These are phyloP conservation scores for Lymantria monacha DNA, from an alignment of 2,888 invertebrate species.

Conservation along the genomic window DNA sequence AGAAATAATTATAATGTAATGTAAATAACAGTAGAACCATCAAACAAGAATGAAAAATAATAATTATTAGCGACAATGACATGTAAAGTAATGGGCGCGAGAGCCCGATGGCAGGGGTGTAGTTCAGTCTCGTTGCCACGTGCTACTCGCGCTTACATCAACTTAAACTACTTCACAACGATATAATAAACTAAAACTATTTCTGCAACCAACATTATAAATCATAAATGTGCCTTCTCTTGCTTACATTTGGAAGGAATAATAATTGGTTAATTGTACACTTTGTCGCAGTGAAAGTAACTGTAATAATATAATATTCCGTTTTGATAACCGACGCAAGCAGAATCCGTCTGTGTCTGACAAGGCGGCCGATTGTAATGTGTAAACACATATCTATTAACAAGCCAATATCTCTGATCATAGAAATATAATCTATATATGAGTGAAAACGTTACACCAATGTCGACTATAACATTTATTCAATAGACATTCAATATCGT, in stretches of 20 bases:
- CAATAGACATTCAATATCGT: conserved; percentile 39
- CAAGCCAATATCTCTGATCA: conserved; percentile 35
- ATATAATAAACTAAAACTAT: conserved; percentile 79
- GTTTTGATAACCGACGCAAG: conserved; percentile 51
- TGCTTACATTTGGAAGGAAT: conserved; percentile 71
- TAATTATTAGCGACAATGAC: conserved; percentile 65
- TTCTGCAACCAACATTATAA: conserved; percentile 69
- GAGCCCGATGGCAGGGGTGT: conserved; percentile 68
- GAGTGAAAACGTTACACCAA: conserved; percentile 45
- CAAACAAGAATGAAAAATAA: conserved; percentile 68
- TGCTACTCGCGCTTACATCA: conserved; percentile 61
- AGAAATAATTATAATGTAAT: conserved; percentile 62
- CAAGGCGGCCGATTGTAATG: conserved; percentile 19
- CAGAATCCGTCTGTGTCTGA: conserved; percentile 43
- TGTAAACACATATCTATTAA: conserved; percentile 15
- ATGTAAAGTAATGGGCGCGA: conserved; percentile 61
- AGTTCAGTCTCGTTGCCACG: conserved; percentile 76
- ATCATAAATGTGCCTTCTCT: conserved; percentile 66
- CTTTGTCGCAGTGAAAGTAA: conserved; percentile 62
- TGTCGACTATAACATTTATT: conserved; percentile 44
- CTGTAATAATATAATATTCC: conserved; percentile 43
- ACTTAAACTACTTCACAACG: conserved; percentile 79
- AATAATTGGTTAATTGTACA: conserved; percentile 72
- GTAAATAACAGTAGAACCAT: conserved; percentile 73
- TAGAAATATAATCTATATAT: conserved; percentile 33